phyloP scores from a whole-genome alignment of 2,797 vertebrate genomes.

The Morelia viridis region DNA sequence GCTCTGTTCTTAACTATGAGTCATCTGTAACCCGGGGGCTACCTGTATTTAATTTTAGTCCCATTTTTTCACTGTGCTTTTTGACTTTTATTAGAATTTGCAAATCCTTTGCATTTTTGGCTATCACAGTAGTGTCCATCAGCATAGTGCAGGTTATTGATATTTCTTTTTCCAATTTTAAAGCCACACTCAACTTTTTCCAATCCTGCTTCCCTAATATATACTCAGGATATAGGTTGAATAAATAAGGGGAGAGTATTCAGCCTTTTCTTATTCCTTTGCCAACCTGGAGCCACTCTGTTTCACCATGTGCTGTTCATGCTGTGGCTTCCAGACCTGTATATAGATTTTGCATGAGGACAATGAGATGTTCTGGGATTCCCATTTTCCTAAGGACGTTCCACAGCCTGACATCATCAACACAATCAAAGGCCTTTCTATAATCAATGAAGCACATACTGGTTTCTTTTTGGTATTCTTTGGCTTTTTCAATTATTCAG shows the following conservation, averaged over 20 bases:
- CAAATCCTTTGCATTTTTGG: not conserved
- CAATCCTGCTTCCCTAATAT: not conserved
- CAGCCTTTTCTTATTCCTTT: not conserved
- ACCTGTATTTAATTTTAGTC: not conserved
- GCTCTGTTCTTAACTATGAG: too few relatives aligned
- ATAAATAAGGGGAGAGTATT: not conserved
- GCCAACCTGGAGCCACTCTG: not conserved
- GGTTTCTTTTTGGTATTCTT: not conserved
- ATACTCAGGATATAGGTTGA: not conserved
- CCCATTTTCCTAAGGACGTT: not conserved
- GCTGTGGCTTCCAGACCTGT: not conserved
- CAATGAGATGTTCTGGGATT: not conserved
- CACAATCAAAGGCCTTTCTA: not conserved
- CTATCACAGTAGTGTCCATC: not conserved
- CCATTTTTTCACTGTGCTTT: not conserved
- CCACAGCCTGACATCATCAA: not conserved
- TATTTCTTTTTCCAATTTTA: not conserved
- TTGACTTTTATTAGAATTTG: not conserved
- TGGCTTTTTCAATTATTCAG: not conserved
- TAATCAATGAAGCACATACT: too few relatives aligned
- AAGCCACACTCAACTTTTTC: not conserved
- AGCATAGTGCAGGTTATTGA: not conserved
- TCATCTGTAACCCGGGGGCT: too few relatives aligned
- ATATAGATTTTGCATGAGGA: not conserved
- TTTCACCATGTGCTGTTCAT: not conserved